Conservation (phyloP, 2,797 vertebrate genomes). For the Synanceia verrucosa region DNA sequence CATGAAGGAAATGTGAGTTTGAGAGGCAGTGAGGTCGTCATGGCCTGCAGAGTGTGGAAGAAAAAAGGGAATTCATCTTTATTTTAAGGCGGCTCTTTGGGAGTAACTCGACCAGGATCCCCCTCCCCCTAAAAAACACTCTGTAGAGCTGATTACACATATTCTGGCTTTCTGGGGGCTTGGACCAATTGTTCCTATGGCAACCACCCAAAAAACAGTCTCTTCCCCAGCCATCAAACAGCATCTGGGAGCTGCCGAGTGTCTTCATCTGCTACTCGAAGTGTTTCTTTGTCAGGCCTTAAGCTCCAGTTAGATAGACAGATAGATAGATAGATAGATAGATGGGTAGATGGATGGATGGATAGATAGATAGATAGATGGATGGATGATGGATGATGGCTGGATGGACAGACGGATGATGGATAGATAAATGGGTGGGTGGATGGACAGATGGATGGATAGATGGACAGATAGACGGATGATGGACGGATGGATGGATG, state of each 20-base stretch:
- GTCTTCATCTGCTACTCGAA: slow-evolving; percentile 36
- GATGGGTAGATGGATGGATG: no score
- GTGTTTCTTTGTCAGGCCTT: slow-evolving; percentile 21
- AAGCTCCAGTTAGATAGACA: no score
- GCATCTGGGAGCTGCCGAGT: slow-evolving; percentile 59
- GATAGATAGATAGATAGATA: no score
- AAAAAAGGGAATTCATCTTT: slow-evolving; percentile 81
- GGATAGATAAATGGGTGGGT: no score
- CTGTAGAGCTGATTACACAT: slow-evolving; percentile 53
- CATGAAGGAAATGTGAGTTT: slow-evolving; percentile 33
- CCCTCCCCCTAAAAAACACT: slow-evolving; percentile 30
- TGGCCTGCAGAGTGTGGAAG: slow-evolving; percentile 63
- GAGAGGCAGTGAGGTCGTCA: slow-evolving; percentile 16
- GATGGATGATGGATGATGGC: no score
- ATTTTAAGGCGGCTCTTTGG: slow-evolving; percentile 68
- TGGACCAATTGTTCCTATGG: slow-evolving; percentile 61
- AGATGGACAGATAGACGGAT: no score
- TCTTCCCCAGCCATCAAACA: slow-evolving; percentile 63
- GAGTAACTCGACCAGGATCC: slow-evolving; percentile 60
- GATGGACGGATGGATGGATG: no score
- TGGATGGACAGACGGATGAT: no score
- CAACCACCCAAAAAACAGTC: slow-evolving; percentile 65
- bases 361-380: no score
- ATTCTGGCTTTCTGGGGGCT: slow-evolving; percentile 50
- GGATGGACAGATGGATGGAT: no score